Evolutionary conservation across 2,113 vertebrate genomes (phyloP).

Genomic region (Clupea harengus): DNA sequence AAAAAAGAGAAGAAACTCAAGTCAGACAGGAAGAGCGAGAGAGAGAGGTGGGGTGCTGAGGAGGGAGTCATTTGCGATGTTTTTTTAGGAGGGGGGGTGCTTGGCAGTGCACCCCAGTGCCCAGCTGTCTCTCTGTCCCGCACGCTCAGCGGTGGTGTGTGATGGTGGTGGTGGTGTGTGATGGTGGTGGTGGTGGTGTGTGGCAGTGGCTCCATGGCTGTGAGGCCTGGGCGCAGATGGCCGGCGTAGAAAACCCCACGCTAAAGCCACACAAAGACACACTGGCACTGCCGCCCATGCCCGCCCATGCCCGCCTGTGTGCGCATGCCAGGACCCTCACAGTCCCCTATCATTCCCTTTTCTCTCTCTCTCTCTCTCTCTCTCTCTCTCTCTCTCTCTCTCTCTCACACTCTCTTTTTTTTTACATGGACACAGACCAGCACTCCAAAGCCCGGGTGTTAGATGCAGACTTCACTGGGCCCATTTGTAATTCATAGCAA

Average conservation of each 20-base stretch:
- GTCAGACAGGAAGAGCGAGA: not conserved
- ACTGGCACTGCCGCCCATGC: conserved; percentile 18
- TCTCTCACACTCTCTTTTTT: not conserved
- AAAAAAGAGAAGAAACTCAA: not conserved
- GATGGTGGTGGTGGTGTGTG: not conserved
- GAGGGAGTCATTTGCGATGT: conserved; percentile 17
- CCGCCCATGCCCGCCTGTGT: not conserved
- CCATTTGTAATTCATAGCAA: conserved; percentile 46
- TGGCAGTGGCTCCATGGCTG: not conserved
- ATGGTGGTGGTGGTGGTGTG: not conserved
- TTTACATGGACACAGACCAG: conserved; percentile 14
- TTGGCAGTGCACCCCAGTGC: conserved; percentile 21
- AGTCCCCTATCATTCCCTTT: not conserved
- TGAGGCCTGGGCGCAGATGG: conserved; percentile 32
- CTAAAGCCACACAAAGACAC: conserved; percentile 27
- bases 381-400: not conserved
- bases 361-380: conserved; percentile 29
- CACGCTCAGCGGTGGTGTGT: not conserved
- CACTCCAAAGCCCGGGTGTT: conserved; percentile 21
- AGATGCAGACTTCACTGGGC: conserved; percentile 24
- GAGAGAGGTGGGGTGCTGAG: not conserved
- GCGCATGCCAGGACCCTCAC: not conserved
- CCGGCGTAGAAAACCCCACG: conserved; percentile 8
- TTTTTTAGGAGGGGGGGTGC: not conserved
- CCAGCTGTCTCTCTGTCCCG: conserved; percentile 39